Percentiles rank a stretch among this genome's conserved stretches.
Evolutionary conservation across 2,797 vertebrate genomes (phyloP).

Genomic region (Chanos chanos): DNA sequence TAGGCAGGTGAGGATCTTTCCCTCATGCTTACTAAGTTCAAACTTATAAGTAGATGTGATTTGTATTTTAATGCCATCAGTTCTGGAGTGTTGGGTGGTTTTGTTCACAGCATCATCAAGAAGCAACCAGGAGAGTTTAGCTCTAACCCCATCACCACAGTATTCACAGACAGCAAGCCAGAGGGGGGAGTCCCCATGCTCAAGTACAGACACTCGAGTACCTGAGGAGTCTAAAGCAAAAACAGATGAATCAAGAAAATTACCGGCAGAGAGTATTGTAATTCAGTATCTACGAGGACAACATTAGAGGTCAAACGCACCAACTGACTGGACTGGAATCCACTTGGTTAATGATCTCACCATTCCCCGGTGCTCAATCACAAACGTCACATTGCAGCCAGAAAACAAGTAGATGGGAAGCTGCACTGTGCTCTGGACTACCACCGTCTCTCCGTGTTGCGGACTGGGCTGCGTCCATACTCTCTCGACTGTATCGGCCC

Average conservation of each 20-base stretch:
- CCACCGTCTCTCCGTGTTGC: slow-evolving; percentile 40
- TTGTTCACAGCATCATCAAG: slow-evolving; percentile 48
- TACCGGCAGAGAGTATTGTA: too few relatives aligned
- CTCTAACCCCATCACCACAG: slow-evolving; percentile 37
- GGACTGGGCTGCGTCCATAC: slow-evolving; percentile 13
- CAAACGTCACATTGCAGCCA: slow-evolving; percentile 63
- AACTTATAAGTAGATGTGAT: slow-evolving; percentile 59
- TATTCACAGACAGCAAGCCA: slow-evolving; percentile 64
- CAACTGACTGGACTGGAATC: slow-evolving; percentile 48
- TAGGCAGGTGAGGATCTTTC: slow-evolving; percentile 62
- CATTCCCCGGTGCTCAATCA: slow-evolving; percentile 53
- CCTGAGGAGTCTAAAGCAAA: slow-evolving; percentile 48
- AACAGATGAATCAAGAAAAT: too few relatives aligned
- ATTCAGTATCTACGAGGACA: too few relatives aligned
- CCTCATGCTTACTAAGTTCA: slow-evolving; percentile 58
- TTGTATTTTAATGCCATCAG: slow-evolving; percentile 37
- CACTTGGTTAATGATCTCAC: slow-evolving; percentile 47
- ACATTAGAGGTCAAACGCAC: slow-evolving; percentile 57
- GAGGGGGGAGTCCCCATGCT: slow-evolving; percentile 38
- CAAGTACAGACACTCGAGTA: slow-evolving; percentile 49
- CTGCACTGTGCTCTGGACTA: slow-evolving; percentile 37
- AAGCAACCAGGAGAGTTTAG: slow-evolving; percentile 63
- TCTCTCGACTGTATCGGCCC: slow-evolving; percentile 10
- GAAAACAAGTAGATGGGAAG: slow-evolving; percentile 53
- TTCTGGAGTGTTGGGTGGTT: slow-evolving; percentile 17